Evolutionary conservation across 2,797 vertebrate species (phyloP), one percentile per base, ranked within the genome.

Genomic region (Podargus strigoides): DNA sequence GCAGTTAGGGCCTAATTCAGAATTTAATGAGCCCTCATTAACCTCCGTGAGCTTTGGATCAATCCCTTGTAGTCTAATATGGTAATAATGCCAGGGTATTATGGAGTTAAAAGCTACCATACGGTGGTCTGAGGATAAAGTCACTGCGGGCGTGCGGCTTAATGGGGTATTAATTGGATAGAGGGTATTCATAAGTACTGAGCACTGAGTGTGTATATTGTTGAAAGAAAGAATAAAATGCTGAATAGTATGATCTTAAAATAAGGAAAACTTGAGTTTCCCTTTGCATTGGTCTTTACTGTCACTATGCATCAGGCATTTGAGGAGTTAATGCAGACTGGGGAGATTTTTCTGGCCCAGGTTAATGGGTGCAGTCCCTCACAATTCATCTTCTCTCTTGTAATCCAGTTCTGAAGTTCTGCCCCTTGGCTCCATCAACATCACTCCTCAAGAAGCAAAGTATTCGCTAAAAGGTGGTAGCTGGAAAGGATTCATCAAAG

Each of bases 1-100:
- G 94, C 87, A 79, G 68, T 95, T 79, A 94, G 94, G 81, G 88
- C 85, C 92, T 85, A 82, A 96, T 96, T 96, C 95, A 94, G 58
- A 89, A 75, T 95, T 90, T 91, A 95, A 96, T 93, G 94, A 96
- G 96, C 90, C 93, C 95, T 96, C 93, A 85, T 96, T 96, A 93
- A 95, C 94, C 88, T 97, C 92, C 4, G 2, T 32, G 77, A 85
- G 96, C 94, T 92, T 83, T 75, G 87, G 76, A 85, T 94, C 96
- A 92, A 86, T 84, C 87, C 83, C 87, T 96, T 90, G 66, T 93
- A 90, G 85, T 93, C 78, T 94, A 87, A 94, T 90, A 90, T 73
- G 78, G 67, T 85, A 90, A 96, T 94, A 95, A 93, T 85, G 77
- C 89, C 27, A 12, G 92, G 94, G 85, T 94, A 90, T 93, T 95